Evolutionary conservation across 2,113 vertebrate species (phyloP), one percentile per base, ranked within the genome.

Genomic region (Cryptotis parvus): DNA sequence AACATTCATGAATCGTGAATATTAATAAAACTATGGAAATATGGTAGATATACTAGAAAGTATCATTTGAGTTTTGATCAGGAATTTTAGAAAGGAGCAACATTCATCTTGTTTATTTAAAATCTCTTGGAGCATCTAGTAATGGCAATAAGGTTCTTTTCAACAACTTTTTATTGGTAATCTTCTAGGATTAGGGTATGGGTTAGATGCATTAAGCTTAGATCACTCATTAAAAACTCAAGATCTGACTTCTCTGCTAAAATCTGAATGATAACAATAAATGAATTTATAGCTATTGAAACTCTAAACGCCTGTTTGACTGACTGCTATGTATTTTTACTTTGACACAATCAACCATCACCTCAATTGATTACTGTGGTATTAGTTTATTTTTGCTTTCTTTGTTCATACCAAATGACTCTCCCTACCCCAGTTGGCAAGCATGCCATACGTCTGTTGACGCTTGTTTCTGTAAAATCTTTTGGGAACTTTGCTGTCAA

Each of bases 361-460:
- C 26, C 72, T 27, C n/a, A 26, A 49, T 55, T 91, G 73, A 90
- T 94, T 76, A 43, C 70, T 74, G 75, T 84, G 63, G 74, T 58
- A 90, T 94, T 73, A 89, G 72, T n/a, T 84, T 80, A 49, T 87
- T 43, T 61, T 73, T 94, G 89, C 58, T 79, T 91, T 94, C 96
- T 94, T 33, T 77, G 66, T 94, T 69, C 55, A 72, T 91, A 91
- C 63, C 87, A 65, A 88, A 81, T 49, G 45, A 49, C 45, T 7
- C 45, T 49, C 45, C 43, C 0, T 26, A 92, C 39, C 55, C 93
- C 84, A 88, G 29, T 61, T 39, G 63, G 69, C 55, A 61, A 63
- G 43, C 35, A 94, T 58, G 52, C n/a, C 3, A 14, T 33, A 27
- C 84, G 91, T 76, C 89, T 95, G 92, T 87, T 72, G 73, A 82